phyloP scores from a whole-genome alignment of 1,140 invertebrate species.

The Hesperophylax magnus region DNA sequence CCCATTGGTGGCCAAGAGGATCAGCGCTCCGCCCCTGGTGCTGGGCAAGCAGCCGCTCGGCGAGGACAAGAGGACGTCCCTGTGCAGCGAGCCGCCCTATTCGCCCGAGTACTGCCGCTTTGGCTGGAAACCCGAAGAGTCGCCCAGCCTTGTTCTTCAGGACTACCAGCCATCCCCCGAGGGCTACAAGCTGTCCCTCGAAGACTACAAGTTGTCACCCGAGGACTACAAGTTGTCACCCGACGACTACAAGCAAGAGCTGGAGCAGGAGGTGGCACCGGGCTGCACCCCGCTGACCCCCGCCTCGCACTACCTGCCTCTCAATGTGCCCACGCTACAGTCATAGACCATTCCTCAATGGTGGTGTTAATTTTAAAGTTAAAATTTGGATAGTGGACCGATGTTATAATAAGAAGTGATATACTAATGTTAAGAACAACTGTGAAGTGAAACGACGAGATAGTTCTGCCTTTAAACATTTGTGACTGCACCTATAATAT shows the following conservation, averaged over 20 bases:
- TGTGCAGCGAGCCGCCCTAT: slow-evolving; percentile 57
- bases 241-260: background rate
- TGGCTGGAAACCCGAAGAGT: slow-evolving; percentile 64
- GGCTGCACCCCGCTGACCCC: background rate
- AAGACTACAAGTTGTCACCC: background rate
- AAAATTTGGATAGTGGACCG: background rate
- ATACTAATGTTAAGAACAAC: slow-evolving; percentile 5
- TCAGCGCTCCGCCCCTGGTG: slow-evolving; percentile 22
- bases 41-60: background rate
- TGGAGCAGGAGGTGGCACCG: background rate
- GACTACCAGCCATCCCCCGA: background rate
- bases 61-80: slow-evolving; percentile 20
- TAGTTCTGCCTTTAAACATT: background rate
- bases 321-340: background rate
- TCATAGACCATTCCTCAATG: background rate
- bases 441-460: too few relatives aligned
- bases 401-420: too few relatives aligned
- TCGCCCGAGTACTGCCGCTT: slow-evolving; percentile 69
- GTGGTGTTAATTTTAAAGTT: background rate
- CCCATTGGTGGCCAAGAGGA: slow-evolving; percentile 21
- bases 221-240: slow-evolving; percentile 10
- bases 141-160: background rate
- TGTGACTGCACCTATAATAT: background rate
- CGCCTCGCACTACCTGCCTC: slow-evolving; percentile 23
- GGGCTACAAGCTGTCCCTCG: background rate